Base-by-base conservation (phyloP, 1,140 invertebrate species). In the Cydia fagiglandana region DNA sequence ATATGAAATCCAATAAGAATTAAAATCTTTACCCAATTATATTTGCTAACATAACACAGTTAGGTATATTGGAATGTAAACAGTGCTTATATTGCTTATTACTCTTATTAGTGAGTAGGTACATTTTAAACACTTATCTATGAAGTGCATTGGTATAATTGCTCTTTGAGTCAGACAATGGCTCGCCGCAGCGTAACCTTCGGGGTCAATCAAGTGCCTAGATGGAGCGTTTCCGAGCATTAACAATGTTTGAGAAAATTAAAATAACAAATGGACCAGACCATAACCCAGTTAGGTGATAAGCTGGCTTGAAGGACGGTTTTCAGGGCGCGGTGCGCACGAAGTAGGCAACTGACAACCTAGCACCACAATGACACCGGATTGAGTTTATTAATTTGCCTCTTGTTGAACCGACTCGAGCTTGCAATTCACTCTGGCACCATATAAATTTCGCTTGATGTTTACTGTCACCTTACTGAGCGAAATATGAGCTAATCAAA, bases 321-420 rank as follows among this genome's bases (percentile, higher is more conserved):
- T 61, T 66, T 66, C 28, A 38, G 64, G 64, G 64, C 64, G 66
- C 66, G 66, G 30, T 41, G 64, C 66, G 66, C 30, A 70, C 30
- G 66, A 45, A 70, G 38, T 38, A 34, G 64, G 64, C 28, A 6
- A 38, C 28, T 15, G 64, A 61, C 64, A 68, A 15, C 13, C 66
- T 61, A 20, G 56, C 66, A 38, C 66, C 66, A 38, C 66, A 4
- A n/a, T 34, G 30, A 9, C 66, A 38, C 28, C 34, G 34, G 66
- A 70, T 70, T 41, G 66, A 70, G 66, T 70, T 70, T 70, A 70
- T 70, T 70, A 70, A 70, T 70, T 70, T 70, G 66, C 66, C 66
- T 41, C 34, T 70, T 70, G 38, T 41, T 70, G 34, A n/a, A 15
- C 34, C n/a, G 66, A 70, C 66, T 34, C 66, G 66, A 34, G 64